Base-by-base conservation (phyloP, 2,797 vertebrate species). In the Sebastes taczanowskii region DNA sequence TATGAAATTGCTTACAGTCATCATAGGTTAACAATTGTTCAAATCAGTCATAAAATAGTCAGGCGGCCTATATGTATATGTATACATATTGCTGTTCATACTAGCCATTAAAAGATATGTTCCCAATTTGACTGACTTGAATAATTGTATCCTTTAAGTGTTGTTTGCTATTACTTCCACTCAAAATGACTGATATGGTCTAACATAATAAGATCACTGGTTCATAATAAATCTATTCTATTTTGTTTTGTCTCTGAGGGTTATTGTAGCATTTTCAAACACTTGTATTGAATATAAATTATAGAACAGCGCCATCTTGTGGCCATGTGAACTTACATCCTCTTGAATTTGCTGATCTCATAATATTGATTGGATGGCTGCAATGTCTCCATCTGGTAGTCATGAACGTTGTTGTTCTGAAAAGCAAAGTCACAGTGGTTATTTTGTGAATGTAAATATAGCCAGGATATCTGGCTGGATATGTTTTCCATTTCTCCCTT, bases 221-320 rank as follows among this genome's bases (percentile, higher is more conserved):
- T 14, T 3, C 23, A 8, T 23, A 25, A 58, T 32, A 35, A 65
- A 69, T 29, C 2, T n/a, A 16, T 25, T 60, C 1, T 53, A n/a
- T 38, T 46, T 38, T 38, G 10, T 38, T 66, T 4, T 49, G 20
- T 63, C 46, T 22, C 25, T 34, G n/a, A 7, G 14, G 20, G 5
- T 58, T 65, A 1, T 27, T 7, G 18, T 10, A 16, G 6, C 7
- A 11, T 32, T 62, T 1, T 16, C 1, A 16, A 1, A 7, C 11
- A 4, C 30, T 22, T 14, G 2, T 5, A 9, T 8, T n/a, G 55
- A 42, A 32, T 20, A 8, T n/a, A 35, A 56, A 49, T 20, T 38
- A 71, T 58, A 61, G 71, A 23, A 23, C 82, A 92, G 82, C 74
- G 67, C 93, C 95, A 94, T 87, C 95, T 95, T 85, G 93, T 94